Evolutionary conservation across 1,140 invertebrate species (phyloP).

Genomic region (Papilio dardanus): DNA sequence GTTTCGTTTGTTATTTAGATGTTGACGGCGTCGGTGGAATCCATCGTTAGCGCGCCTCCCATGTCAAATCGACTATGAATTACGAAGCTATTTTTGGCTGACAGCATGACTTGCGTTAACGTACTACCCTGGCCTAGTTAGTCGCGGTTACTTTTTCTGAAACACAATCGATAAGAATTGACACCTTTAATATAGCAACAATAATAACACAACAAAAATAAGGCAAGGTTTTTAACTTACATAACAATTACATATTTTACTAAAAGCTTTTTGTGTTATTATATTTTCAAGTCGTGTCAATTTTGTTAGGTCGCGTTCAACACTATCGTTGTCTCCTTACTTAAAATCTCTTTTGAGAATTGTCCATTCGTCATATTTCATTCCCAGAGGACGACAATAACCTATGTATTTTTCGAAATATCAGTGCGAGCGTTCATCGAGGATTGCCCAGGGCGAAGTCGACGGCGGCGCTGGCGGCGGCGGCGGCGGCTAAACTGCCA

Average conservation of each 20-base stretch:
- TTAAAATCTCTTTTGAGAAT: slow-evolving; percentile 5
- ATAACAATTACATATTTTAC: too few relatives aligned
- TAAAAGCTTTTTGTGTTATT: background rate
- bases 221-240: too few relatives aligned
- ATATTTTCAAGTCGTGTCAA: background rate
- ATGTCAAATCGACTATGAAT: slow-evolving; percentile 23
- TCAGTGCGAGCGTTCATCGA: slow-evolving; percentile 30
- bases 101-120: background rate
- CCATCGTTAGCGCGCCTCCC: slow-evolving; percentile 6
- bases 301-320: background rate
- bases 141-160: background rate
- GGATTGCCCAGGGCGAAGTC: slow-evolving; percentile 32
- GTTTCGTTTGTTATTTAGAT: background rate
- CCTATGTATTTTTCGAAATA: slow-evolving; percentile 37
- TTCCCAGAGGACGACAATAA: slow-evolving; percentile 21
- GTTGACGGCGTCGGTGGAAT: background rate
- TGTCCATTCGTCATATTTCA: slow-evolving; percentile 16
- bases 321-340: background rate
- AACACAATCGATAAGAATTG: slow-evolving; percentile 5
- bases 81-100: slow-evolving; percentile 1
- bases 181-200: background rate
- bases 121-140: slow-evolving; percentile 16
- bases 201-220: background rate
- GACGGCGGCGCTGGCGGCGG: slow-evolving; percentile 9
- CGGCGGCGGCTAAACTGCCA: slow-evolving; percentile 42